Evolutionary conservation across 2,888 invertebrate species (phyloP), one percentile per base, ranked within the genome.

Genomic region (Tetramorium bicarinatum): DNA sequence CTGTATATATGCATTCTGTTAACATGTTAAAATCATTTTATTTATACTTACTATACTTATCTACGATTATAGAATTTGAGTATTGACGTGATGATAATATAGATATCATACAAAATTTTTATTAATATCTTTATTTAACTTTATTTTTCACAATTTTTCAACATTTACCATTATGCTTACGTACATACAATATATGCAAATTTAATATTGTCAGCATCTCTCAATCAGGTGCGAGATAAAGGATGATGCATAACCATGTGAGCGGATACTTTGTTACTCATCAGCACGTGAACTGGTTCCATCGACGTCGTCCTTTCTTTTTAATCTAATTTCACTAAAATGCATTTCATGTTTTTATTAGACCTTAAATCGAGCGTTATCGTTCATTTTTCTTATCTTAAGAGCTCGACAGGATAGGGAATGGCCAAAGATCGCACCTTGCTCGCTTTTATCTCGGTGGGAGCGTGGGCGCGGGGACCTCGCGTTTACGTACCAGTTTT

Each of bases 281-380:
- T 44, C 72, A 47, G 47, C 18, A 59, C 25, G 34, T 25, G 38
- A 47, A 80, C 59, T 59, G 72, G 44, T 59, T 59, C 4, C 21
- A 15, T 21, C 29, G 18, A 21, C 69, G 2, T 18, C 21, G 44
- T 59, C 44, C 15, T 34, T 18, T 59, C 56, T 59, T 66, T 66
- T 44, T 15, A 79, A 72, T 80, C 72, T 80, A 80, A 29, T 80
- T 80, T 72, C 18, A 59, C 59, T 80, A 80, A 80, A 80, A 80
- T 49, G 72, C 79, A 80, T 80, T 80, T 80, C 79, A 47, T 80
- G 79, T 80, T 80, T 80, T 80, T 80, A 80, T 80, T 80, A 72
- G 74, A 47, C 59, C 47, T 80, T 72, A 80, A 72, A 80, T 80
- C 72, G 79, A 80, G 72, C 47, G 59, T 80, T 80, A 80, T 80